A percentile compares a stretch with the other conserved stretches of the same genome.
phyloP scores from a whole-genome alignment of 2,888 invertebrate species.

The Pammene aurita region DNA sequence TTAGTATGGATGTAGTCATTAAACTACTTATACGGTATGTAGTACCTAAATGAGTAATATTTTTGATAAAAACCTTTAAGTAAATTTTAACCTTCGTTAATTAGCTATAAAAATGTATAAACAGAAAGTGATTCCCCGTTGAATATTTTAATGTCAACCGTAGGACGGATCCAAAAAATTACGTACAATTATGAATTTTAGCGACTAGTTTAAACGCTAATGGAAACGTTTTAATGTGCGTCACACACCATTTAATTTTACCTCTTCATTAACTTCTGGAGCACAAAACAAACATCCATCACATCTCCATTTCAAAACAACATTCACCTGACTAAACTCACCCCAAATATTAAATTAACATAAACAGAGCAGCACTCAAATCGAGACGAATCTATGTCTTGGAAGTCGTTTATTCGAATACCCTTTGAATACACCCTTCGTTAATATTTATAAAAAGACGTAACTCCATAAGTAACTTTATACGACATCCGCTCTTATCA shows the following conservation, averaged over 20 bases:
- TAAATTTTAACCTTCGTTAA: too few relatives aligned
- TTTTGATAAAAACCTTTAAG: too few relatives aligned
- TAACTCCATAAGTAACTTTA: neutral
- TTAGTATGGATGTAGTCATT: too few relatives aligned
- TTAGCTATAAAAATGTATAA: too few relatives aligned
- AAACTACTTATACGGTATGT: too few relatives aligned
- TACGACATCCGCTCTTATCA: neutral
- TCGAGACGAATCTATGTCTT: conserved; percentile 73
- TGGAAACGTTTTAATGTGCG: too few relatives aligned
- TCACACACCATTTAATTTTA: conserved; percentile 4
- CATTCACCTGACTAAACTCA: conserved; percentile 44
- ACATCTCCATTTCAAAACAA: conserved; percentile 41
- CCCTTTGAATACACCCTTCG: conserved; percentile 43
- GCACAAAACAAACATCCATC: conserved; percentile 39
- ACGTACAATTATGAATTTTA: too few relatives aligned
- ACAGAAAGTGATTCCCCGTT: too few relatives aligned
- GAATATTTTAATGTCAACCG: too few relatives aligned
- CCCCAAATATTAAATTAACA: conserved; percentile 76
- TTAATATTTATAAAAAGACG: neutral
- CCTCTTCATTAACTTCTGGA: neutral
- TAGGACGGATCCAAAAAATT: too few relatives aligned
- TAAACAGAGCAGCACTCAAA: conserved; percentile 72
- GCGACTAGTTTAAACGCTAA: too few relatives aligned
- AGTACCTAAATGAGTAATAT: too few relatives aligned
- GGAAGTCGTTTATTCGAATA: conserved; percentile 74